Conservation (phyloP, 2,888 invertebrate species). For the Brachyptera risi region DNA sequence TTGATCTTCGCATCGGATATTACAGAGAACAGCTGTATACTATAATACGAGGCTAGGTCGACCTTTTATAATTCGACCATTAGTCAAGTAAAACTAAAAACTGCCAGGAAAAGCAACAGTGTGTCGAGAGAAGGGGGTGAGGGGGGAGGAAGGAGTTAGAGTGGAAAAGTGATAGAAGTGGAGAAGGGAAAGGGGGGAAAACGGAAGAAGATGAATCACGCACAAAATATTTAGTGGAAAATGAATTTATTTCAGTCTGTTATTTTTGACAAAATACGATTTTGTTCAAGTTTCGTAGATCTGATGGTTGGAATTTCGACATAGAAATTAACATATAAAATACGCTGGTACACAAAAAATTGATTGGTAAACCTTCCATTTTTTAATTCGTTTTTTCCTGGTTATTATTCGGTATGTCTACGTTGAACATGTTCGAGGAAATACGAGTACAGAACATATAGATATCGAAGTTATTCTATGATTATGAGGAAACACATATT, state of each 20-base stretch:
- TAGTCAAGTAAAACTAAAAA: constrained; percentile 19
- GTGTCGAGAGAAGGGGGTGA: not conserved
- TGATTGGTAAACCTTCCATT: no score
- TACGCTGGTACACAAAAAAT: no score
- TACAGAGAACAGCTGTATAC: constrained; percentile 10
- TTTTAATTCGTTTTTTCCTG: no score
- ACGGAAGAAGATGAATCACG: not conserved
- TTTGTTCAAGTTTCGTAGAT: no score
- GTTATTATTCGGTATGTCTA: no score
- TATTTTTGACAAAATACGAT: no score
- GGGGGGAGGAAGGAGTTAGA: not conserved
- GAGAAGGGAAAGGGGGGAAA: not conserved
- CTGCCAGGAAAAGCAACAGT: not conserved
- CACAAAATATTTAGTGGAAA: not conserved
- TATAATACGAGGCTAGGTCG: constrained; percentile 10
- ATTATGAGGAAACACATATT: no score
- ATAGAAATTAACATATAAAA: no score
- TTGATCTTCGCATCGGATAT: constrained; percentile 15
- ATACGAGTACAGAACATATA: no score
- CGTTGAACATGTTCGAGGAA: no score
- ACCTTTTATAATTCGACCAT: constrained; percentile 25
- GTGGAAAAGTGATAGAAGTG: constrained; percentile 6
- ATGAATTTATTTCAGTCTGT: constrained; percentile 3
- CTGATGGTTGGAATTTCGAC: no score
- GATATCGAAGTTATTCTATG: no score